phyloP scores from a whole-genome alignment of 2,888 invertebrate species.

The Adela reaumurella region DNA sequence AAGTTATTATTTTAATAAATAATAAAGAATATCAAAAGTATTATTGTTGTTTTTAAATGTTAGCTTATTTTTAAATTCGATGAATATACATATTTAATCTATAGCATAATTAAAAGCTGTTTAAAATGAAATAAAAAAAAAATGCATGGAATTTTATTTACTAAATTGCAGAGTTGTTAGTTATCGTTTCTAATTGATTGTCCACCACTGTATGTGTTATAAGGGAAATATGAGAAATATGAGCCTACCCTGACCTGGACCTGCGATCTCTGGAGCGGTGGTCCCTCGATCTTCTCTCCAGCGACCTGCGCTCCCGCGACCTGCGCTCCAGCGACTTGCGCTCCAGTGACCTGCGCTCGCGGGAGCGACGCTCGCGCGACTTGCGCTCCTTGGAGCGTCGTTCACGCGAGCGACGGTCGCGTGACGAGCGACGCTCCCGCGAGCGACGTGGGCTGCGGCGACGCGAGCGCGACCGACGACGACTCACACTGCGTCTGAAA shows the following conservation, averaged over 20 bases:
- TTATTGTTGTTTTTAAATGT: too few species aligned
- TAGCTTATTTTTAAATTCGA: too few species aligned
- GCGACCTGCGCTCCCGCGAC: constrained; percentile 37
- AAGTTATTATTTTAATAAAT: too few species aligned
- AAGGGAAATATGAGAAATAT: too few species aligned
- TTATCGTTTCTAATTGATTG: too few species aligned
- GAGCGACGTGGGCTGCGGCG: constrained; percentile 30
- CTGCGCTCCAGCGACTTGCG: constrained; percentile 20
- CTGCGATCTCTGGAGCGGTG: constrained; percentile 47
- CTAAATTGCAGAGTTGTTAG: too few species aligned
- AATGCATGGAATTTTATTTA: too few species aligned
- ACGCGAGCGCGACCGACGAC: constrained; percentile 36
- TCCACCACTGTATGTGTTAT: too few species aligned
- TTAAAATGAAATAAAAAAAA: too few species aligned
- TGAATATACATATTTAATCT: too few species aligned
- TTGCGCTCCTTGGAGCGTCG: constrained; percentile 16
- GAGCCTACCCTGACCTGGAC: constrained; percentile 34
- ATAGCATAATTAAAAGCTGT: too few species aligned
- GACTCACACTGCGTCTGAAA: constrained; percentile 22
- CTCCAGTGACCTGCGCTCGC: constrained; percentile 17
- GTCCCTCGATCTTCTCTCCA: constrained; percentile 40
- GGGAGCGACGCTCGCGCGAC: constrained; percentile 16
- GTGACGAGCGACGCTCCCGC: constrained; percentile 27
- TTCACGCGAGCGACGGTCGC: constrained; percentile 38
- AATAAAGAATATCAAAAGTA: too few species aligned